These are phyloP conservation scores for Drosophila busckii DNA, from an alignment of 1,140 invertebrate species.

Conservation along the genomic window DNA sequence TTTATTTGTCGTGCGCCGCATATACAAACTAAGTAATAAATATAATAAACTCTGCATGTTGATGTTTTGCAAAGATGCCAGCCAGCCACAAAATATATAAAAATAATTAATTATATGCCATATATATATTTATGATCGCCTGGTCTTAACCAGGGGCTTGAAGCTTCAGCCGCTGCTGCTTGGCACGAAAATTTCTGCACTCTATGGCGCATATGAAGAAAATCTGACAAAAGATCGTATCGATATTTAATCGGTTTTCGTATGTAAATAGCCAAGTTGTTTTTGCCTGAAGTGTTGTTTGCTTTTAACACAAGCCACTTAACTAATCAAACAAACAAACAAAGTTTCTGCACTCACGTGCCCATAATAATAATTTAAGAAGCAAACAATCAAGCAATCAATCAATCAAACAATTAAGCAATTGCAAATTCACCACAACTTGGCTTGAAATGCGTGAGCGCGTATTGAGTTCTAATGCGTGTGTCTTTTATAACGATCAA, in stretches of 20 bases:
- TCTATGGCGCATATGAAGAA: too few relatives aligned
- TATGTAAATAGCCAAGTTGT: too few relatives aligned
- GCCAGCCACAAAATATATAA: constrained; percentile 6
- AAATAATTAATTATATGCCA: constrained; percentile 4
- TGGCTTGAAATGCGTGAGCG: too few relatives aligned
- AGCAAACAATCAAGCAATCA: constrained; percentile 16
- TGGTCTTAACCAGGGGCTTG: constrained; percentile 13
- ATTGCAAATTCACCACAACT: constrained; percentile 27
- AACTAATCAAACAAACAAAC: too few relatives aligned
- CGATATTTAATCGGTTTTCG: too few relatives aligned
- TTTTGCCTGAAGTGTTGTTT: too few relatives aligned
- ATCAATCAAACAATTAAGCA: constrained; percentile 2
- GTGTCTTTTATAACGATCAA: too few relatives aligned
- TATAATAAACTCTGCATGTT: constrained; percentile 57
- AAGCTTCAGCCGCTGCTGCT: constrained; percentile 22
- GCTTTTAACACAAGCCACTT: too few relatives aligned
- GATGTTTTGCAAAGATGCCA: constrained; percentile 56
- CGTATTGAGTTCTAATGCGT: too few relatives aligned
- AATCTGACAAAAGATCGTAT: too few relatives aligned
- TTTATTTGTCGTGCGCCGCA: constrained; percentile 41
- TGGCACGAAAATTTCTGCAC: constrained; percentile 18
- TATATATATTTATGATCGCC: constrained; percentile 17
- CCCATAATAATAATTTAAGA: too few relatives aligned
- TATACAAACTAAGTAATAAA: constrained; percentile 35
- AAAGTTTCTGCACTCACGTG: too few relatives aligned